Evolutionary conservation across 2,113 vertebrate genomes (phyloP), one percentile per base, ranked within the genome.

Genomic region (Hippocampus abdominalis): DNA sequence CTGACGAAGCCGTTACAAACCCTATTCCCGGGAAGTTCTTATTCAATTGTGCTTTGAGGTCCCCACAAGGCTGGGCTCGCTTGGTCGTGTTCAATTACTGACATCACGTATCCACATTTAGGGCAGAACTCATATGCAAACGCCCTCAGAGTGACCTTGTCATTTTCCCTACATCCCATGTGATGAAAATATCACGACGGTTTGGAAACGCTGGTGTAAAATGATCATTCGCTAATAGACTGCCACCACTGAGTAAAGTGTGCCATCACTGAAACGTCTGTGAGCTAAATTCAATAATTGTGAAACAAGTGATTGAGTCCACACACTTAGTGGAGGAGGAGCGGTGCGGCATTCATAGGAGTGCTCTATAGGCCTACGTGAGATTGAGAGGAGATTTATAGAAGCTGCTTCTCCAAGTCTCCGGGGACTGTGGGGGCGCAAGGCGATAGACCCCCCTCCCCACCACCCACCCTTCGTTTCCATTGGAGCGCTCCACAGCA

Each of bases 351-450:
- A 75, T 71, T 81, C 69, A 77, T 76, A 67, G 68, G 29, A 12
- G 27, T 51, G 5, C 11, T 74, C 73, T 76, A 77, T 82, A 81
- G 73, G 73, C 72, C 13, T 25, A 39, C 51, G 70, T 73, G 70
- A 82, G 85, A 84, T 76, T 80, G 81, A 86, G 66, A 69, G 29
- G 69, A 87, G 77, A 86, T 87, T 78, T 86, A 89, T 78, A 84
- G 69, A 79, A 72, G 81, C 81, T 67, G 75, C 80, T 76, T 82
- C 79, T 83, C 64, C 68, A 40, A 64, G 81, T 86, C 81, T 87
- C 86, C 79, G 51, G 80, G 75, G 84, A 87, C 81, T 13, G 76
- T 85, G 90, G 91, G 87, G 91, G 90, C 82, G 78, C 81, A 73
- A 64, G 73, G 78, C 78, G 70, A 87, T 71, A 75, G 81, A 84